phyloP scores from a whole-genome alignment of 2,797 vertebrate species.

The Gadopsis marmoratus region DNA sequence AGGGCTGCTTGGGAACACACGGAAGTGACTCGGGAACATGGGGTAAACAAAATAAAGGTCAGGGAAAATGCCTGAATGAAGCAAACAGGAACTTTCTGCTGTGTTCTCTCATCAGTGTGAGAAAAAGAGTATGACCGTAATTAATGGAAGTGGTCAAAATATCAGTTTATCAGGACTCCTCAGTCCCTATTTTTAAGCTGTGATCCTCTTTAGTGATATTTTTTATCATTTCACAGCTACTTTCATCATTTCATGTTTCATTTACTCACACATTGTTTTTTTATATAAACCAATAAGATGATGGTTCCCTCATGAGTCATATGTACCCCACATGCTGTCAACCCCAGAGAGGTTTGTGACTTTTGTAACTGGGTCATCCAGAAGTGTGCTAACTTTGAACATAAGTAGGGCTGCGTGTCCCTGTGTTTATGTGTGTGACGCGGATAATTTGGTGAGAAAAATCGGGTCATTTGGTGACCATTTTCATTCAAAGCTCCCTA shows the following conservation, averaged over 20 bases:
- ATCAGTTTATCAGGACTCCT: background rate
- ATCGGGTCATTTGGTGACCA: background rate
- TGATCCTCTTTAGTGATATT: background rate
- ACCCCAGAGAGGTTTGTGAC: background rate
- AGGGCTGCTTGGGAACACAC: conserved; percentile 12
- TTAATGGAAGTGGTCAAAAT: background rate
- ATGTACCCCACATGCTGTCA: background rate
- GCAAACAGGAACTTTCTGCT: conserved; percentile 35
- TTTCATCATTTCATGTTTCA: background rate
- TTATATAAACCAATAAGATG: conserved; percentile 1
- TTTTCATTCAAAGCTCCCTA: background rate
- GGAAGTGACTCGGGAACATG: conserved; percentile 40
- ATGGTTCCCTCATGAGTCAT: background rate
- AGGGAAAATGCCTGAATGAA: conserved; percentile 18
- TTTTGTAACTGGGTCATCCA: conserved; percentile 9
- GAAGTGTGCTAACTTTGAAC: conserved; percentile 1
- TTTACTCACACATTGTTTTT: background rate
- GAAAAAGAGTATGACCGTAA: background rate
- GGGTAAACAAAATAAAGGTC: conserved; percentile 26
- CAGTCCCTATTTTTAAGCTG: background rate
- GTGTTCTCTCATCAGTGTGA: background rate
- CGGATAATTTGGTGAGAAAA: background rate
- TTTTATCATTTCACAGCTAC: background rate
- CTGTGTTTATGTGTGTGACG: conserved; percentile 2
- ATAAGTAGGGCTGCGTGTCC: background rate